Conservation (phyloP, 2,888 invertebrate genomes). For the Dicranocentrus wangi region DNA sequence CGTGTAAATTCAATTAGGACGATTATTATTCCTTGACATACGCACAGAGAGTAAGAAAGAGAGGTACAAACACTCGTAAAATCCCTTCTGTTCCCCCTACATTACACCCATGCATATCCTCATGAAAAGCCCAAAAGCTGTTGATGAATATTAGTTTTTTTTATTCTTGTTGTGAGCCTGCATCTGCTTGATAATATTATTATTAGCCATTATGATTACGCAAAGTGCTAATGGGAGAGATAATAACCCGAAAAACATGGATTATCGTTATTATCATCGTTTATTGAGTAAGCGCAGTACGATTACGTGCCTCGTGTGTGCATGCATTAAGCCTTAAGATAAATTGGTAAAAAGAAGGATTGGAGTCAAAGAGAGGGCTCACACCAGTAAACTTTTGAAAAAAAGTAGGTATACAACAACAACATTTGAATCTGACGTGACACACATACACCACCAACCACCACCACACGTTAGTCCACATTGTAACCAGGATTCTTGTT, state of each 20-base stretch:
- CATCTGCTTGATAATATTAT: slow-evolving; percentile 21
- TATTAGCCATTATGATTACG: slow-evolving; percentile 35
- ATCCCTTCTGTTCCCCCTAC: neutral
- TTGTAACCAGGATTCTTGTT: slow-evolving; percentile 13
- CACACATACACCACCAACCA: neutral
- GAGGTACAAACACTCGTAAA: slow-evolving; percentile 15
- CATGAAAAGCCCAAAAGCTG: too few species aligned
- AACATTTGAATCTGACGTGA: neutral
- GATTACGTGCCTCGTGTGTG: neutral
- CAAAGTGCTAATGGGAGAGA: slow-evolving; percentile 55
- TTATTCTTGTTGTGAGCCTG: too few species aligned
- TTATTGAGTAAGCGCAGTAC: slow-evolving; percentile 11
- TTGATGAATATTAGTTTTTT: too few species aligned
- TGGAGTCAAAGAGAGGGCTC: neutral
- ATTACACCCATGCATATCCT: neutral
- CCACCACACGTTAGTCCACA: neutral
- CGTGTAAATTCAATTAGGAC: slow-evolving; percentile 63
- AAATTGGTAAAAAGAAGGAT: neutral
- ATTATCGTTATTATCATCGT: slow-evolving; percentile 4
- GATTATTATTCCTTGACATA: slow-evolving; percentile 25
- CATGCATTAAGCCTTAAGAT: neutral
- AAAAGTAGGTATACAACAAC: neutral
- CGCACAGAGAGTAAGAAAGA: too few species aligned
- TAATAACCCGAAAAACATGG: slow-evolving; percentile 29
- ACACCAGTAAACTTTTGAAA: neutral